Percentiles rank a stretch among this genome's conserved stretches.
Conservation (phyloP, 2,797 vertebrate species). For the Apogon hyalosoma region DNA sequence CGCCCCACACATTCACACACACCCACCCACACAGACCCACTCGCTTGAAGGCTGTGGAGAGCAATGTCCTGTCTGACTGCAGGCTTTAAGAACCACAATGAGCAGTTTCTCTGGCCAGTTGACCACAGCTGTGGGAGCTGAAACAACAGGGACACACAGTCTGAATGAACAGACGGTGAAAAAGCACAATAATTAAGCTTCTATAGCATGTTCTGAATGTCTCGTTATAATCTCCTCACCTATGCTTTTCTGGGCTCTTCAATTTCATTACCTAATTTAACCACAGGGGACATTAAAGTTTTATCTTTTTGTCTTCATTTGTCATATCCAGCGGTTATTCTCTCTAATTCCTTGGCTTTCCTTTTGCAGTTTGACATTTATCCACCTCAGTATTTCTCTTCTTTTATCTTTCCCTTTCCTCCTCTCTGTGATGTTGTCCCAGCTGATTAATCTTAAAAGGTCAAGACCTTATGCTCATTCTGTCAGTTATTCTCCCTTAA, state of each 20-base stretch:
- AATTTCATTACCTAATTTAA: conserved; percentile 46
- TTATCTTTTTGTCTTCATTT: conserved; percentile 43
- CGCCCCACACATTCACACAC: conserved; percentile 62
- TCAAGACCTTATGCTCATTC: conserved; percentile 5
- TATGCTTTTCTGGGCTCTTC: conserved; percentile 17
- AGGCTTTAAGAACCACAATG: conserved; percentile 57
- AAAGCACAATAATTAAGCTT: conserved; percentile 33
- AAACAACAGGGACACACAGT: conserved; percentile 21
- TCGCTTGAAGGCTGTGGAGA: conserved; percentile 59
- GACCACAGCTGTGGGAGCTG: conserved; percentile 45
- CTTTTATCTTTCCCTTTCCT: background rate
- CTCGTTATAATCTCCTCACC: conserved; percentile 7
- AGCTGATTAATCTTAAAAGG: background rate
- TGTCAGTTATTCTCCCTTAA: conserved; percentile 8
- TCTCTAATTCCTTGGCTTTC: background rate
- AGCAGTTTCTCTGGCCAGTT: conserved; percentile 56
- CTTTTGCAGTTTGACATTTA: conserved; percentile 5
- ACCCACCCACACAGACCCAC: conserved; percentile 62
- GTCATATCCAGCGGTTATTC: conserved; percentile 37
- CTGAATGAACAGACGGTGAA: conserved; percentile 20
- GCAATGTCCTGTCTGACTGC: conserved; percentile 68
- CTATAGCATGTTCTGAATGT: conserved; percentile 28
- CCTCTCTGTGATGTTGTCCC: background rate
- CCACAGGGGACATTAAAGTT: conserved; percentile 57
- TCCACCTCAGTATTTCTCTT: background rate